Conservation (phyloP, 2,888 invertebrate genomes). For the Sipunculus nudus region DNA sequence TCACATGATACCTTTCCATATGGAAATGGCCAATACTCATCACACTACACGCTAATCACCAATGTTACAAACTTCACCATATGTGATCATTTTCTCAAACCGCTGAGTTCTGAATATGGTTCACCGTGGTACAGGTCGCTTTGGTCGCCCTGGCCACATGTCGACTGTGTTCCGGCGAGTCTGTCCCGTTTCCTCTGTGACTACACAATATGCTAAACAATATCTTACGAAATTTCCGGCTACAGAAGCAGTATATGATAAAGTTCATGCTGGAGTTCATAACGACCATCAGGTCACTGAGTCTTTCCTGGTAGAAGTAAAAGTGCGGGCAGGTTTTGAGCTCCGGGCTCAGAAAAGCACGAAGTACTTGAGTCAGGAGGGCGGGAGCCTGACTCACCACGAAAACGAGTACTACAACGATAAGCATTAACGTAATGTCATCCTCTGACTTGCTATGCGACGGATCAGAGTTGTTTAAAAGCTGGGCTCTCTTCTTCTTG, state of each 20-base stretch:
- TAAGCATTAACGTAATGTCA: conserved; percentile 43
- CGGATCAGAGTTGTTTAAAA: conserved; percentile 13
- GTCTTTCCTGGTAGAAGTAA: conserved; percentile 42
- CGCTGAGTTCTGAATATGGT: too few species aligned
- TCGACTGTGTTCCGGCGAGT: too few species aligned
- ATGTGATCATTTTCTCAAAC: too few species aligned
- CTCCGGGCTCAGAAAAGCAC: conserved; percentile 6
- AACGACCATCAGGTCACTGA: conserved; percentile 44
- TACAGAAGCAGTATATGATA: conserved; percentile 45
- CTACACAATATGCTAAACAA: conserved; percentile 32
- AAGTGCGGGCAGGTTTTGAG: conserved; percentile 28
- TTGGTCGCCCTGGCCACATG: too few species aligned
- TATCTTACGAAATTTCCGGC: conserved; percentile 36
- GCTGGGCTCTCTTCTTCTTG: conserved; percentile 35
- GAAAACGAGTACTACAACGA: conserved; percentile 45
- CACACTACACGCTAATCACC: too few species aligned
- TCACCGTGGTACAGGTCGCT: too few species aligned
- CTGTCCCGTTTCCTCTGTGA: too few species aligned
- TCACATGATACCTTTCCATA: too few species aligned
- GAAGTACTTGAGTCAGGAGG: conserved; percentile 40
- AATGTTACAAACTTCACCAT: too few species aligned
- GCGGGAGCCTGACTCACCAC: conserved; percentile 44
- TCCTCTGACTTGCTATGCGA: conserved; percentile 37
- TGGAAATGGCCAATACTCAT: too few species aligned
- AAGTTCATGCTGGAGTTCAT: conserved; percentile 43